Conservation (phyloP, 2,113 vertebrate species). For the Pteruthius melanotis region DNA sequence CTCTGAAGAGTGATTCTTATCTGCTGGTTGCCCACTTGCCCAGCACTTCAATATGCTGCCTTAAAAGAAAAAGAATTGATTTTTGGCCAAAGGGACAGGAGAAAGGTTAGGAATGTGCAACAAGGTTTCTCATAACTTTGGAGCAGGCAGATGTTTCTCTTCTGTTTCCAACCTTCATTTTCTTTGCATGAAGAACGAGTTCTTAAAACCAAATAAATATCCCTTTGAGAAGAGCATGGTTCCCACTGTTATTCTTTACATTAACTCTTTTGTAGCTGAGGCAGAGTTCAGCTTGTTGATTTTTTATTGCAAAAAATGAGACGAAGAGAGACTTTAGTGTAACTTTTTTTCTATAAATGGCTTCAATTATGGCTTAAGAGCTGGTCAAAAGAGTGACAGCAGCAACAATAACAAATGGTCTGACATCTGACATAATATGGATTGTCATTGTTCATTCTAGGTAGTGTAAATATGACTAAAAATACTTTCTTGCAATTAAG, state of each 20-base stretch:
- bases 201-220: slow-evolving; percentile 72
- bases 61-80: slow-evolving; percentile 62
- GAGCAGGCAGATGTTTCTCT: slow-evolving; percentile 73
- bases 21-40: slow-evolving; percentile 42
- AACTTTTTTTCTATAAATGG: neutral
- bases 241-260: slow-evolving; percentile 39
- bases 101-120: slow-evolving; percentile 71
- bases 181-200: slow-evolving; percentile 66
- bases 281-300: neutral
- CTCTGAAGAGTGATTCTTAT: slow-evolving; percentile 18
- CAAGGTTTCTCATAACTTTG: slow-evolving; percentile 69
- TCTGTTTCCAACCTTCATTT: slow-evolving; percentile 73
- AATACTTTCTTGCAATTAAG: neutral
- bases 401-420: neutral
- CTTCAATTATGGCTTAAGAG: neutral
- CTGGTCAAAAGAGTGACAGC: neutral
- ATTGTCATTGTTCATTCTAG: neutral
- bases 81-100: slow-evolving; percentile 64
- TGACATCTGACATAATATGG: neutral
- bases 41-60: slow-evolving; percentile 61
- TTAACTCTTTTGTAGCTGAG: slow-evolving; percentile 39
- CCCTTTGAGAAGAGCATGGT: slow-evolving; percentile 38
- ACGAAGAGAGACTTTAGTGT: neutral
- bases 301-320: neutral
- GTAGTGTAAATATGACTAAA: slow-evolving; percentile 26